Conservation (phyloP, 2,113 vertebrate genomes). For the Saccopteryx leptura region DNA sequence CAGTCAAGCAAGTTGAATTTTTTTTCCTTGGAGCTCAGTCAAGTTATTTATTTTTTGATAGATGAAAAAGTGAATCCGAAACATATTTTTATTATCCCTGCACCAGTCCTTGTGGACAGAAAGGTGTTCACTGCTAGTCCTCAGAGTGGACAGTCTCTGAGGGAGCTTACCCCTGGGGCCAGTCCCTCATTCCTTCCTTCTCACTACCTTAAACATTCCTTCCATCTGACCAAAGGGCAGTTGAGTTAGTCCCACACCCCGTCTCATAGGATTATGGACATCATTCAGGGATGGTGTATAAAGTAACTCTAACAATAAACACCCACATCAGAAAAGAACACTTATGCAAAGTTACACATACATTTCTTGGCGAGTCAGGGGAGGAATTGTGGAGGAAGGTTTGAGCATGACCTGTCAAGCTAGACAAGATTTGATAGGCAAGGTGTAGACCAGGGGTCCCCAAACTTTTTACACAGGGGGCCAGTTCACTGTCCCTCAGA, state of each 20-base stretch:
- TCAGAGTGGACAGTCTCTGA: background rate
- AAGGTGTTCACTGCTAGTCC: background rate
- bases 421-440: background rate
- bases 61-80: background rate
- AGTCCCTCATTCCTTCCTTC: background rate
- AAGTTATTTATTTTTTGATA: background rate
- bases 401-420: background rate
- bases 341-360: background rate
- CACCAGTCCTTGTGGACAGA: background rate
- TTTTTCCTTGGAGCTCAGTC: background rate
- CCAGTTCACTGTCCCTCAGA: too few relatives aligned
- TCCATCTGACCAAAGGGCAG: background rate
- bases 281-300: background rate
- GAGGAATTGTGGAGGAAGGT: background rate
- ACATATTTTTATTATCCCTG: conserved; percentile 28
- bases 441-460: background rate
- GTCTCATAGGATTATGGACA: background rate
- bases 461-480: too few relatives aligned
- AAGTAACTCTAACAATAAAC: background rate
- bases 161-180: background rate
- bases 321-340: background rate
- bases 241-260: background rate
- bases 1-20: background rate
- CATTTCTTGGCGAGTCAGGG: background rate
- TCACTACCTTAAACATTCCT: background rate